Evolutionary conservation across 2,888 invertebrate species (phyloP), one percentile per base, ranked within the genome.

Genomic region (Phyllotreta striolata): DNA sequence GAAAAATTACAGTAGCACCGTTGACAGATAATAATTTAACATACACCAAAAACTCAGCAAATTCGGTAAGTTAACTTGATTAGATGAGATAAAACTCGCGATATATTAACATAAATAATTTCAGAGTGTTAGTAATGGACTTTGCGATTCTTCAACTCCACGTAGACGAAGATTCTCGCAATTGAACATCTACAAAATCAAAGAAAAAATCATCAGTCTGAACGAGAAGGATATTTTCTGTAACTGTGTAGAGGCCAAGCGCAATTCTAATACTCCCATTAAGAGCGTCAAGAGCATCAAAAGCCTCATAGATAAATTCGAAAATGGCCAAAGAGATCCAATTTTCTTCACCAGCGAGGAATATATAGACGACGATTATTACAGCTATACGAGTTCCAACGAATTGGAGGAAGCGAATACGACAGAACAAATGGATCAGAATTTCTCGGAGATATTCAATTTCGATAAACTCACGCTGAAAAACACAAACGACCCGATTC

Each of bases 331-430:
- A 3, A 38, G 13, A 13, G 9, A 8, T 2, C n/a, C 14, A n/a
- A 3, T 10, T 35, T 34, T 46, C 47, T 40, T 38, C 38, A 13
- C 34, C 8, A 40, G 14, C 5, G 41, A 62, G 38, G 62, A 64
- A 38, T 66, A 63, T 37, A 58, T 66, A 8, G 68, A 68, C 49
- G 66, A 68, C 43, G 68, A 68, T 51, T 66, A 68, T 49, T 39
- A 58, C 52, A 66, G 68, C 49, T 63, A 60, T 9, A 58, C 61
- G 0, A 68, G 66, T 46, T 66, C 64, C 7, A 61, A 66, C 10
- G 66, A 64, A 9, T 8, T 51, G 3, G 57, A 61, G 24, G 24
- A 24, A 24, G 24, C 2, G 4, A 24, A 24, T 24, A 24, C 1
- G 4, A 24, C 24, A 24, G 24, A 24, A 4, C 24, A 24, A 1